Base-by-base conservation (phyloP, 2,888 invertebrate species). In the Eurytoma adleriae region DNA sequence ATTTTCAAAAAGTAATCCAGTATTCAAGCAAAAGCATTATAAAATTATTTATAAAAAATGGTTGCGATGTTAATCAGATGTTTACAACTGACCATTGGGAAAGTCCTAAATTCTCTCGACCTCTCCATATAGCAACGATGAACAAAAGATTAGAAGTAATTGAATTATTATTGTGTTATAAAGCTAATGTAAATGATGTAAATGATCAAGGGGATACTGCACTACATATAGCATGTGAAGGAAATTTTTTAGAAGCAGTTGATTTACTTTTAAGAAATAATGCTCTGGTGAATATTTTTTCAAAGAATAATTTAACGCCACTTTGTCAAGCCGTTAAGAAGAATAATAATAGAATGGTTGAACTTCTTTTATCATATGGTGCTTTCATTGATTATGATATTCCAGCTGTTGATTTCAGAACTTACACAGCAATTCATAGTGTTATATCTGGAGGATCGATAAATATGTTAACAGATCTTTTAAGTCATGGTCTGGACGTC, bases 281-380 rank as follows among this genome's bases (percentile, higher is more conserved):
- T 67, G 70, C 74, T 59, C 27, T 24, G 12, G 74, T 81, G 13
- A 69, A 81, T 59, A 48, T 54, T 13, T 40, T 13, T 50, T 16
- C 74, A 12, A 69, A 64, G 10, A n/a, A 69, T 48, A 66, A 69
- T 3, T 48, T 68, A n/a, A 79, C 79, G 12, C 79, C 81, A 2
- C 50, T 81, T 7, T 56, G 76, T 75, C 52, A 68, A 50, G 81
- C 68, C 12, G 71, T 74, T 3, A 61, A 71, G 61, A 50, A 24
- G n/a, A 71, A 59, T 20, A 79, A 82, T 14, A 12, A 67, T 10
- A 59, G 24, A 64, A 82, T 82, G 13, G 69, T 76, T 40, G 68
- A 79, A 20, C 61, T 72, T 56, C 69, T 82, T 10, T 52, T 82
- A 20, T 61, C 61, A 2, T 20, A 75, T 77, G 80, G 80, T 24